Evolutionary conservation across 2,888 invertebrate genomes (phyloP).

Genomic region (Ennomos quercinarius): DNA sequence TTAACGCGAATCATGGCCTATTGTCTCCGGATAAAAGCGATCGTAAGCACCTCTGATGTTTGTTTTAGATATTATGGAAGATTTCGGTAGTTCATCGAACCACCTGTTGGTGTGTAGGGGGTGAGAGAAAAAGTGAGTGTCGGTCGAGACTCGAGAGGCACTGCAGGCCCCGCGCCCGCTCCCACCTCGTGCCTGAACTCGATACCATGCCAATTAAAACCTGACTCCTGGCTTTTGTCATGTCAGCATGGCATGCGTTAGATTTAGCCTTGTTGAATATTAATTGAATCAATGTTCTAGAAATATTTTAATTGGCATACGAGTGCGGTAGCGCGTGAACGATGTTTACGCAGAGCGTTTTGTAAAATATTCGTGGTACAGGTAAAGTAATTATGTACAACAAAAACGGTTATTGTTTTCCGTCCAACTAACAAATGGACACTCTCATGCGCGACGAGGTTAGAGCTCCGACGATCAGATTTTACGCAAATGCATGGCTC

Average conservation of each 20-base stretch:
- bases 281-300: slow-evolving; percentile 55
- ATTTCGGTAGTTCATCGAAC: slow-evolving; percentile 62
- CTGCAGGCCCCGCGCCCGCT: slow-evolving; percentile 37
- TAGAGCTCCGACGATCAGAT: slow-evolving; percentile 20
- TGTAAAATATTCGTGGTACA: slow-evolving; percentile 28
- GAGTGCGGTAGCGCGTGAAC: slow-evolving; percentile 27
- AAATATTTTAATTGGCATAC: slow-evolving; percentile 52
- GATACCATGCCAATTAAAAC: slow-evolving; percentile 77
- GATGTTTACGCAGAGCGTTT: slow-evolving; percentile 21
- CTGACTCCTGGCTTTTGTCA: slow-evolving; percentile 67
- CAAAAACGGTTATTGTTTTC: slow-evolving; percentile 36
- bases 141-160: slow-evolving; percentile 52
- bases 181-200: slow-evolving; percentile 50
- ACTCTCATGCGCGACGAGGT: slow-evolving; percentile 26
- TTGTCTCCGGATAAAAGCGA: slow-evolving; percentile 46
- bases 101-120: slow-evolving; percentile 72
- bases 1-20: slow-evolving; percentile 61
- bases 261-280: slow-evolving; percentile 54
- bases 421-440: slow-evolving; percentile 24
- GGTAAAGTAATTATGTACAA: slow-evolving; percentile 29
- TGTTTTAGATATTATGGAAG: slow-evolving; percentile 42
- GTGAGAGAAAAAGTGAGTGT: slow-evolving; percentile 73
- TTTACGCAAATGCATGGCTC: slow-evolving; percentile 22
- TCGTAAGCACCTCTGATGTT: slow-evolving; percentile 42
- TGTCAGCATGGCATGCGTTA: slow-evolving; percentile 54